A percentile compares a stretch with the other conserved stretches of the same genome.
Evolutionary conservation across 2,888 invertebrate genomes (phyloP).

Genomic region (Polia nebulosa): DNA sequence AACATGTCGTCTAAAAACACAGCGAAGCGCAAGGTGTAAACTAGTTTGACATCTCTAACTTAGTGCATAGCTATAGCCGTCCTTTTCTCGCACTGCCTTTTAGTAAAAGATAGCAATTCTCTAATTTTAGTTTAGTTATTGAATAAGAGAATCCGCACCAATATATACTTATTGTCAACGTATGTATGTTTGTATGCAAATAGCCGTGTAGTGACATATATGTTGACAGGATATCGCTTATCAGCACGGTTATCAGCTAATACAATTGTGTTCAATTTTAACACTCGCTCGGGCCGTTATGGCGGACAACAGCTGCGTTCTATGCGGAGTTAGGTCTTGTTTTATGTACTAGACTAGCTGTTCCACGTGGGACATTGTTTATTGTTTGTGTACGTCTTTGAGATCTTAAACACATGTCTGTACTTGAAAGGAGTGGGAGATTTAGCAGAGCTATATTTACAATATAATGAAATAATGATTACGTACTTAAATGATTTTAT

Average conservation of each 20-base stretch:
- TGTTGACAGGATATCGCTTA: conserved; percentile 65
- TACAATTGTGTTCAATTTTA: conserved; percentile 50
- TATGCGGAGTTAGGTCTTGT: neutral
- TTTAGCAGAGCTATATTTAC: neutral
- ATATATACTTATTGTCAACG: neutral
- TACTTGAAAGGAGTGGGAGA: neutral
- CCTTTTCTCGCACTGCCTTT: too few species aligned
- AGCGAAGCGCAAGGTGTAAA: too few species aligned
- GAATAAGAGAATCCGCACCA: neutral
- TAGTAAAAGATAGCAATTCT: too few species aligned
- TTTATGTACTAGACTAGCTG: neutral
- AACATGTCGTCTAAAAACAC: too few species aligned
- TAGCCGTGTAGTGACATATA: conserved; percentile 23
- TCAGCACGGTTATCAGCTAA: conserved; percentile 55
- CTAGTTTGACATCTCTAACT: too few species aligned
- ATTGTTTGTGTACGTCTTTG: neutral
- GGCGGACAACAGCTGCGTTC: conserved; percentile 5
- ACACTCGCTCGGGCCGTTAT: conserved; percentile 14
- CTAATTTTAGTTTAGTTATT: too few species aligned
- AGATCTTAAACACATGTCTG: neutral
- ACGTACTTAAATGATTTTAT: neutral
- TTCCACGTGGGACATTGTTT: neutral
- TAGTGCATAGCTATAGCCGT: too few species aligned
- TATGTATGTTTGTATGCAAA: conserved; percentile 39
- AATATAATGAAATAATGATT: too few species aligned